Evolutionary conservation across 2,797 vertebrate genomes (phyloP).

Genomic region (Valencia hispanica): DNA sequence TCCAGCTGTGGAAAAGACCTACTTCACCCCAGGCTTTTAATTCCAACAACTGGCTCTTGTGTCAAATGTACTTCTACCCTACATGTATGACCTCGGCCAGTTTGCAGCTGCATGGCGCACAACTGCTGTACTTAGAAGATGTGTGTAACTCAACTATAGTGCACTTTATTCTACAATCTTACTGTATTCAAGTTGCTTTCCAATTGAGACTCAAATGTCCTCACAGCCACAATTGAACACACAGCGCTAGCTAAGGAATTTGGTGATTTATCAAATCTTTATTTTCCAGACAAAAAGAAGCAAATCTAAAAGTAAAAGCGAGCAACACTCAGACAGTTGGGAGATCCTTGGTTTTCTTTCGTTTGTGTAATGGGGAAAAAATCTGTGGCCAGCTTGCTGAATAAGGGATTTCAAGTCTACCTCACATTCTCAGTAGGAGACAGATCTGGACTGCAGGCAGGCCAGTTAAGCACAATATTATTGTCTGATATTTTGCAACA

Average conservation of each 20-base stretch:
- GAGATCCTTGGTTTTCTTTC: not conserved
- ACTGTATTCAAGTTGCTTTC: conserved; percentile 42
- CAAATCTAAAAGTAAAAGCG: not conserved
- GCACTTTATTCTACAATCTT: conserved; percentile 76
- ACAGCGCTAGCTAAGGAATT: not conserved
- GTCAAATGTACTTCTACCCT: conserved; percentile 42
- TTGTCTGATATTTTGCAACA: not conserved
- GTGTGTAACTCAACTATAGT: conserved; percentile 61
- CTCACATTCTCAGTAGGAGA: not conserved
- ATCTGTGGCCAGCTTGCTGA: not conserved
- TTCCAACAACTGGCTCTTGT: conserved; percentile 54
- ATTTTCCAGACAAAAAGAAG: not conserved
- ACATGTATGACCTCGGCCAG: conserved; percentile 54
- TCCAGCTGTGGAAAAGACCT: conserved; percentile 55
- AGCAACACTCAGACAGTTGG: not conserved
- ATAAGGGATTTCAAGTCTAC: not conserved
- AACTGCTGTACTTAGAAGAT: conserved; percentile 57
- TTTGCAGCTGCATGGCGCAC: conserved; percentile 65
- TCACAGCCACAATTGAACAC: conserved; percentile 20
- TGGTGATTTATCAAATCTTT: not conserved
- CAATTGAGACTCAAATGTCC: conserved; percentile 37
- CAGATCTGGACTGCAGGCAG: not conserved
- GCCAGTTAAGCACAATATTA: not conserved
- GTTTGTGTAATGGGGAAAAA: not conserved
- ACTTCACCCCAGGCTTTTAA: conserved; percentile 65